Percentiles rank a stretch among this genome's conserved stretches.
phyloP scores from a whole-genome alignment of 2,797 vertebrate species.

The Australoheros facetus region DNA sequence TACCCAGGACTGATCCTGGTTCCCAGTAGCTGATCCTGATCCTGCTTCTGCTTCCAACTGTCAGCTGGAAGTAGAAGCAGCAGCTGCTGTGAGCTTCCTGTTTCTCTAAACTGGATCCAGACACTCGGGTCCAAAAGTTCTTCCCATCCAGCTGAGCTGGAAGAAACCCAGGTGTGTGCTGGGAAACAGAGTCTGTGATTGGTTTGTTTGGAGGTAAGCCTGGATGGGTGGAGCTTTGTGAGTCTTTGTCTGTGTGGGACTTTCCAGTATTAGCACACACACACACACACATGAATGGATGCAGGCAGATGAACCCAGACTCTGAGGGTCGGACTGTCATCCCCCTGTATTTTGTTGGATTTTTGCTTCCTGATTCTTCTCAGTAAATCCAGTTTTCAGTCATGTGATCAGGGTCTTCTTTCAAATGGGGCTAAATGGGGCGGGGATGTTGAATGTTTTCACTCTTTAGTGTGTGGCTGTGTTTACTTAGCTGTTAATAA shows the following conservation, averaged over 20 bases:
- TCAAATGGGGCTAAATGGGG: neutral
- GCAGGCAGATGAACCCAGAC: neutral
- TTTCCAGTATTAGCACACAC: neutral
- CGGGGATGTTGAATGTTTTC: neutral
- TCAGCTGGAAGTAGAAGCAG: too few species aligned
- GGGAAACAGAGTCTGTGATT: neutral
- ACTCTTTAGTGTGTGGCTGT: neutral
- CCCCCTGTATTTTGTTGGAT: neutral
- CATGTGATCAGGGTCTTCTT: neutral
- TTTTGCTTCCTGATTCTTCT: neutral
- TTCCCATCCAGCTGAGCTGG: too few species aligned
- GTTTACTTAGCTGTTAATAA: conserved; percentile 46
- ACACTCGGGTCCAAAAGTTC: too few species aligned
- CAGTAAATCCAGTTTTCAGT: neutral
- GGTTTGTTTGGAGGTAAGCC: accelerated
- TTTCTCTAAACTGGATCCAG: too few species aligned
- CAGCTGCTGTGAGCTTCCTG: too few species aligned
- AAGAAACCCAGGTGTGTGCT: neutral
- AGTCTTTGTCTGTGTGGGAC: neutral
- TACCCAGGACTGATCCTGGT: too few species aligned
- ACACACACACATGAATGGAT: neutral
- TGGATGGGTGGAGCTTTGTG: neutral
- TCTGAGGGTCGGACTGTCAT: neutral
- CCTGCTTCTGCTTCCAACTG: too few species aligned
- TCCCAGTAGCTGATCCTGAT: too few species aligned